Base-by-base conservation (phyloP, 2,797 vertebrate genomes). In the Tenualosa ilisha region DNA sequence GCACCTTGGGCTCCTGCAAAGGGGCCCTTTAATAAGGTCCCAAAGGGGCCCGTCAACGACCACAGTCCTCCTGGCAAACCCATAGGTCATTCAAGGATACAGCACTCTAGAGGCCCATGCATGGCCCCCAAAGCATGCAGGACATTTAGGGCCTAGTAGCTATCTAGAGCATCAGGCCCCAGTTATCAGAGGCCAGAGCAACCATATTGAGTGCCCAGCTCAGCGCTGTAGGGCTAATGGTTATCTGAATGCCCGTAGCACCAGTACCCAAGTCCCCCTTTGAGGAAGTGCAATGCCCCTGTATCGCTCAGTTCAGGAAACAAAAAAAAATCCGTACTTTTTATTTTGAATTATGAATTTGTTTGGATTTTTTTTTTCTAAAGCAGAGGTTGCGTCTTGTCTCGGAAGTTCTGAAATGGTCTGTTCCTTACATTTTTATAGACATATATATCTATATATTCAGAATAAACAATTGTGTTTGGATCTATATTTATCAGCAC, bases 401-500 rank as follows among this genome's bases (percentile, higher is more conserved):
- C 88, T 91, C 88, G 86, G 65, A 91, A 90, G 65, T 88, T 89
- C 75, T 89, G 84, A 90, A 88, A 87, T 86, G 37, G 89, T 92
- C 53, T 87, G 88, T 46, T 88, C 89, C 88, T 79, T 88, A 89
- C 88, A 81, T 91, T 88, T 90, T 91, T 88, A 89, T 88, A 92
- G 87, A 91, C 87, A 92, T 93, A 92, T 40, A 88, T 88, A 81
- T 85, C 89, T 87, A 84, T 88, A 89, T 89, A 91, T 90, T 88
- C 92, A 93, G 90, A 93, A 91, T 84, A 54, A 83, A 88, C 88
- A 91, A 84, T 83, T 86, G 87, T 89, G 88, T 91, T 91, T 93
- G 91, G 91, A 94, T 93, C 87, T 89, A 94, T 95, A 96, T 96
- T 96, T 95, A 95, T 96, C 95, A 94, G 92, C 94, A 92, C 92